A percentile compares a stretch with the other conserved stretches of the same genome.
Conservation (phyloP, 2,888 invertebrate species). For the Smittia sp. region DNA sequence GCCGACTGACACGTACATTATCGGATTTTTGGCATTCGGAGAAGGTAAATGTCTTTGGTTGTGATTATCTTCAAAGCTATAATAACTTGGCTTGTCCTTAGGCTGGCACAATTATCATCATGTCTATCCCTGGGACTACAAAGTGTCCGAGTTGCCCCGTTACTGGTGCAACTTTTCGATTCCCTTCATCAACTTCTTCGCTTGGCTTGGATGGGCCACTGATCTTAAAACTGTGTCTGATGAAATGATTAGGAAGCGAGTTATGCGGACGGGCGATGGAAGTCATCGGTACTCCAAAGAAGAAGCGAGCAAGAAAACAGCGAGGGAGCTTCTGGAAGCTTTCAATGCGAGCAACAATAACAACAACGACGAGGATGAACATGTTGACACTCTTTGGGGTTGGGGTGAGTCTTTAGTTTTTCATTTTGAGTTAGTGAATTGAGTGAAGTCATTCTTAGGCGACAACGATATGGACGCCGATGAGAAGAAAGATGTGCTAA, state of each 20-base stretch:
- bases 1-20: constrained; percentile 6
- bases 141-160: constrained; percentile 58
- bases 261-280: constrained; percentile 46
- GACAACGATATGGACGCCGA: constrained; percentile 71
- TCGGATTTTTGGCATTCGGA: constrained; percentile 13
- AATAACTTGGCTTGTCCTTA: not conserved
- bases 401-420: constrained; percentile 44
- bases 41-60: too few relatives aligned
- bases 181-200: constrained; percentile 48
- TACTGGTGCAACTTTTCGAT: constrained; percentile 55
- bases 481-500: constrained; percentile 58
- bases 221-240: constrained; percentile 40
- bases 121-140: constrained; percentile 68
- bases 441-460: constrained; percentile 54
- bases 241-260: constrained; percentile 53
- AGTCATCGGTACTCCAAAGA: constrained; percentile 7
- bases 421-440: not conserved
- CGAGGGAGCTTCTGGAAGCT: not conserved
- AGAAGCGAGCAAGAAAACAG: not conserved
- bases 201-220: constrained; percentile 37
- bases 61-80: too few relatives aligned
- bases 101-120: constrained; percentile 51
- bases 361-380: constrained; percentile 64
- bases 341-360: constrained; percentile 44
- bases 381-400: constrained; percentile 61